Conservation (phyloP, 1,140 invertebrate species). For the Drosophila kurseongensis region DNA sequence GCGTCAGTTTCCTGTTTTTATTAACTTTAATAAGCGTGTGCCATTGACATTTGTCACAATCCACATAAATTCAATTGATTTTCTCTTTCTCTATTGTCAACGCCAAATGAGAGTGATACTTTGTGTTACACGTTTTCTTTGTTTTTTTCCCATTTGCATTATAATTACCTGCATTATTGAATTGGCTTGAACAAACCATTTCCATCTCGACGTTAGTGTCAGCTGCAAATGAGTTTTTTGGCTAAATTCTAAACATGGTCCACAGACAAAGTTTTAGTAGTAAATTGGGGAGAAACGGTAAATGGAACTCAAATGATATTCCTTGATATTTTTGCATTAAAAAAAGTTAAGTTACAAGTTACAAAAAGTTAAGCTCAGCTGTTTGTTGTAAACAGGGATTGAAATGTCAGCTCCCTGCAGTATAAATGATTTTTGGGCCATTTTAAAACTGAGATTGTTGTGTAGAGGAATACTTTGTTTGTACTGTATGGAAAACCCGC, state of each 20-base stretch:
- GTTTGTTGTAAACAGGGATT: no score
- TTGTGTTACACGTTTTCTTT: slow-evolving; percentile 53
- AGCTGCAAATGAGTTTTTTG: slow-evolving; percentile 74
- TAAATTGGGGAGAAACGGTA: no score
- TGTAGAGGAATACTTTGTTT: no score
- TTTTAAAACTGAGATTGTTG: no score
- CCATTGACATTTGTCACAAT: slow-evolving; percentile 58
- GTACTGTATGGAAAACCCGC: no score
- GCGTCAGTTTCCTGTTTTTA: slow-evolving; percentile 64
- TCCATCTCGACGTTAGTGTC: slow-evolving; percentile 49
- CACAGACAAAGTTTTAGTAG: slow-evolving; percentile 12
- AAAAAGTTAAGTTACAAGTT: no score
- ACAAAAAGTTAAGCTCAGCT: no score
- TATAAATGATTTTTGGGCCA: no score
- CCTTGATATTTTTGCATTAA: no score
- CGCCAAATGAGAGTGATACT: slow-evolving; percentile 69
- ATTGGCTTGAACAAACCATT: slow-evolving; percentile 24
- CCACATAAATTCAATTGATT: slow-evolving; percentile 37
- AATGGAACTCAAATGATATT: no score
- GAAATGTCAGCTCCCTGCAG: no score
- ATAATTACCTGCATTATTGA: slow-evolving; percentile 10
- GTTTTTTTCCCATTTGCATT: slow-evolving; percentile 30
- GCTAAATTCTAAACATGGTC: slow-evolving; percentile 2
- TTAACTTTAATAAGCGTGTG: slow-evolving; percentile 77
- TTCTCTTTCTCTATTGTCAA: slow-evolving; percentile 12